A percentile compares a stretch with the other conserved stretches of the same genome.
phyloP scores from a whole-genome alignment of 1,140 invertebrate species.

The Magallana gigas region DNA sequence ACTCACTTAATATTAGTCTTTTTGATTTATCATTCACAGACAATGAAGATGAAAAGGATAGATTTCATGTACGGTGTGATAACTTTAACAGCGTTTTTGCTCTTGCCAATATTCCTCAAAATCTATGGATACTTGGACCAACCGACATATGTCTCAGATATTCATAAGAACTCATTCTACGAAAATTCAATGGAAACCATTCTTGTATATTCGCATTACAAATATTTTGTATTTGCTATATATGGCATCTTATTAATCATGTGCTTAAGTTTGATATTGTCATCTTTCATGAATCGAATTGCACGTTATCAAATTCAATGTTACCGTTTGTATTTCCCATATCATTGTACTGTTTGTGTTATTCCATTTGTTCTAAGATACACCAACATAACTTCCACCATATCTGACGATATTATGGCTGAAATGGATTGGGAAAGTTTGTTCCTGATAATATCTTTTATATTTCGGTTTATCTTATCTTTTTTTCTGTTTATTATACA shows the following conservation, averaged over 20 bases:
- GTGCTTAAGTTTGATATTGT: neutral
- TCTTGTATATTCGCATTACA: neutral
- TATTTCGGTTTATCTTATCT: neutral
- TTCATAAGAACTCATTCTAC: neutral
- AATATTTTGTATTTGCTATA: neutral
- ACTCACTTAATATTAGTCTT: too few relatives aligned
- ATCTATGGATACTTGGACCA: slow-evolving; percentile 5
- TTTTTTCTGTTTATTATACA: neutral
- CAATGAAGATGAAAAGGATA: neutral
- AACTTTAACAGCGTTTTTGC: neutral
- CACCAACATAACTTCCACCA: neutral
- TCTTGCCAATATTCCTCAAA: neutral
- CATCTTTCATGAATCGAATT: neutral
- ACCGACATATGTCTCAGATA: neutral
- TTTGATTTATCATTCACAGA: neutral
- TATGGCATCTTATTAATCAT: neutral
- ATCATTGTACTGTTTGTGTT: neutral
- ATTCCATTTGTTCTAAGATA: slow-evolving; percentile 11
- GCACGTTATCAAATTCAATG: neutral
- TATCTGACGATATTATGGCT: neutral
- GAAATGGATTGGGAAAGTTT: neutral
- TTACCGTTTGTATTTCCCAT: neutral
- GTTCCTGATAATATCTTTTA: neutral
- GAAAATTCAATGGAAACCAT: neutral
- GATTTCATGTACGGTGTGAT: neutral